Evolutionary conservation across 2,888 invertebrate species (phyloP).

Genomic region (Strigamia crassipes): DNA sequence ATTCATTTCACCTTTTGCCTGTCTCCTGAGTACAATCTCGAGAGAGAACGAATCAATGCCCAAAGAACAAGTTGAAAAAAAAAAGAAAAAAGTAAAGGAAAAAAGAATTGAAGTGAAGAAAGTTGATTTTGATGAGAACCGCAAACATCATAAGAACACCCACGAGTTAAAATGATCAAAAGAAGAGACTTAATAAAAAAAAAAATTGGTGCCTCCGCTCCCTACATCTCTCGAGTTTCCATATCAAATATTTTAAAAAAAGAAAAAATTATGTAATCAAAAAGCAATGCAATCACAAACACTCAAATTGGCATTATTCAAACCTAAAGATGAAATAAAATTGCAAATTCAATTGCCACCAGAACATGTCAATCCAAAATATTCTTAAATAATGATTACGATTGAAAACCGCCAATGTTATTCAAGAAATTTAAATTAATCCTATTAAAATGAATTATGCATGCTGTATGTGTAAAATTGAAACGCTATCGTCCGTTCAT

Average conservation of each 20-base stretch:
- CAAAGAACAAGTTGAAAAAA: constrained; percentile 11
- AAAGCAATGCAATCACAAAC: constrained; percentile 7
- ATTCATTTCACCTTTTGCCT: constrained; percentile 35
- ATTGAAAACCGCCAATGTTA: not conserved
- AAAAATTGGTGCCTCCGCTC: not conserved
- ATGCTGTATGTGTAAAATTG: not conserved
- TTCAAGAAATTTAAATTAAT: constrained; percentile 2
- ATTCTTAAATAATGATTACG: not conserved
- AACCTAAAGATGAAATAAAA: not conserved
- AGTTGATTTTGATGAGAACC: constrained; percentile 42
- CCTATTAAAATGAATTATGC: constrained; percentile 21
- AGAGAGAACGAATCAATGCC: constrained; percentile 33
- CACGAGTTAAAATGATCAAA: constrained; percentile 32
- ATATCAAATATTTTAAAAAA: not conserved
- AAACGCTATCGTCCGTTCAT: not conserved
- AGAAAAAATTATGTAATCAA: not conserved
- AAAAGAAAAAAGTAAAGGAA: not conserved
- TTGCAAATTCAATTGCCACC: not conserved
- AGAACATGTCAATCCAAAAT: not conserved
- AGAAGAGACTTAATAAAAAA: not conserved
- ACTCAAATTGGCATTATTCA: constrained; percentile 1
- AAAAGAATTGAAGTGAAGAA: constrained; percentile 11
- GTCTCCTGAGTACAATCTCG: constrained; percentile 23
- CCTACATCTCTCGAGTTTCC: not conserved
- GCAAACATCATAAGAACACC: constrained; percentile 40